Evolutionary conservation across 2,113 vertebrate genomes (phyloP), one percentile per base, ranked within the genome.

Genomic region (Salvelinus fontinalis): DNA sequence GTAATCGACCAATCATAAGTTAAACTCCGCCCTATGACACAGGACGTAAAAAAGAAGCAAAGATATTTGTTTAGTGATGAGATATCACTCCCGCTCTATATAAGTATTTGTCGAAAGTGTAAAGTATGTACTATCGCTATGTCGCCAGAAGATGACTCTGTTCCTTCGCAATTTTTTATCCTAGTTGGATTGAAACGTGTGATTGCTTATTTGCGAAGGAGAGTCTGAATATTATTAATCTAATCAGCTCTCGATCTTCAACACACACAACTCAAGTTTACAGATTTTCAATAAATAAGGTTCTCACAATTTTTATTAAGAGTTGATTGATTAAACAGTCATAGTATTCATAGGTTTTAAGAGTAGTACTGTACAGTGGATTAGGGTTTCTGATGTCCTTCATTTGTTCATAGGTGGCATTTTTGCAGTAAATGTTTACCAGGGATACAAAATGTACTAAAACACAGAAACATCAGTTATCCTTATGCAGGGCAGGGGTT

Each of bases 361-460:
- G 72, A 70, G 79, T 44, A 54, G 51, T 78, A 79, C 80, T 86
- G 80, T 91, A 91, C 88, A 90, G 83, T 88, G 86, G 67, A 64
- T 67, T 76, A 82, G 79, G 13, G 59, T 62, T 62, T 16, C n/a
- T 62, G 79, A 82, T 80, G 16, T 78, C 51, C 74, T 81, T 54
- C 51, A 18, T 54, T 54, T 54, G 14, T 54, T 14, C 51, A 11
- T 62, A 62, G 79, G 74, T 73, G 84, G 75, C 71, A 82, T 75
- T 87, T 77, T 87, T 86, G 85, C 86, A 90, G 87, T 84, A 81
- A 84, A 85, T 87, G 81, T 85, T 80, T 86, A 89, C 83, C 80
- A 85, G 82, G 86, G 86, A 89, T 90, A 93, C 92, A 92, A 93
- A 93, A 94, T 91, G 91, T 90, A 90, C 85, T 85, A 90, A 90